A percentile compares a stretch with the other conserved stretches of the same genome.
These are phyloP conservation scores for Thamnophis elegans DNA, from an alignment of 2,797 vertebrate species.

Conservation along the genomic window DNA sequence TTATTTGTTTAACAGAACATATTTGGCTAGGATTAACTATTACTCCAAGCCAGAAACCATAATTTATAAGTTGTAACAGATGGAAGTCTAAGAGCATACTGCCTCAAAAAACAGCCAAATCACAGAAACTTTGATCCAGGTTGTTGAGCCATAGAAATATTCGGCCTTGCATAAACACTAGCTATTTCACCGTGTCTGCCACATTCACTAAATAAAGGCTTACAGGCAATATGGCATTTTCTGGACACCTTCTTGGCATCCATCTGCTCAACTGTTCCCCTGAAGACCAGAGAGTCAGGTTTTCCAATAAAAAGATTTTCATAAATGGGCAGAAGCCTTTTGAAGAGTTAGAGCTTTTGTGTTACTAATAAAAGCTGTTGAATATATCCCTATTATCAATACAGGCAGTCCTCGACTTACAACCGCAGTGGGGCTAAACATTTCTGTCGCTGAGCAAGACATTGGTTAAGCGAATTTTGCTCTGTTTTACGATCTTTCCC, in stretches of 20 bases:
- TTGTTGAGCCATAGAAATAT: neutral
- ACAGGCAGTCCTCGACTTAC: neutral
- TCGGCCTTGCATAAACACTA: neutral
- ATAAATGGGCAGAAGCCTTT: constrained; percentile 1
- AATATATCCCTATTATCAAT: neutral
- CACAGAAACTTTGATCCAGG: neutral
- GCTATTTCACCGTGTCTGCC: constrained; percentile 1
- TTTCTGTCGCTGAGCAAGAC: neutral
- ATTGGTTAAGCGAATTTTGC: neutral
- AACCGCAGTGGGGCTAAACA: neutral
- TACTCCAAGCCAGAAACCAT: neutral
- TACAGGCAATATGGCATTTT: constrained; percentile 17
- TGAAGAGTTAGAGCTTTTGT: neutral
- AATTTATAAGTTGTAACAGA: neutral
- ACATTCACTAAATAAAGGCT: constrained; percentile 21
- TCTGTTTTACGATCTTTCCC: neutral
- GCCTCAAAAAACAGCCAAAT: neutral
- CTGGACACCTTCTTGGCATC: constrained; percentile 7
- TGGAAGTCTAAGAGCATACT: neutral
- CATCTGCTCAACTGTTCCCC: constrained; percentile 24
- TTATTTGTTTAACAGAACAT: neutral
- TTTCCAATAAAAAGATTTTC: constrained; percentile 27
- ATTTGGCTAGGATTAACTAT: neutral
- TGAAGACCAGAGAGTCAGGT: constrained; percentile 12
- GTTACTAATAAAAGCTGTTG: neutral